Percentiles rank a stretch among this genome's conserved stretches.
phyloP scores from a whole-genome alignment of 2,888 invertebrate genomes.

The Calameuta idolon region DNA sequence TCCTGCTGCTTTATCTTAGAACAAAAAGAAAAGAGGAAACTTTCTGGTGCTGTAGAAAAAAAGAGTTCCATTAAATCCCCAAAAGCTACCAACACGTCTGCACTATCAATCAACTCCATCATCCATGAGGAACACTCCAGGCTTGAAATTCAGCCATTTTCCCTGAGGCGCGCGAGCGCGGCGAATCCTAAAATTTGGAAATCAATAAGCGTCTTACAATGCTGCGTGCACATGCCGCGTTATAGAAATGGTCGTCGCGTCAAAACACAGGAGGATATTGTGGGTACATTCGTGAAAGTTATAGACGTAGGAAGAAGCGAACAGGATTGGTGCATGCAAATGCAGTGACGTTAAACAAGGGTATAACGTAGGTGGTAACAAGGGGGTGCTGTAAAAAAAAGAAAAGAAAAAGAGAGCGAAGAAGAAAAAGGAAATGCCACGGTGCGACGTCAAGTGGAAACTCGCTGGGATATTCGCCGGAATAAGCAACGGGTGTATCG shows the following conservation, averaged over 20 bases:
- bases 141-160: neutral
- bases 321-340: neutral
- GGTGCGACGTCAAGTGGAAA: constrained; percentile 53
- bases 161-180: neutral
- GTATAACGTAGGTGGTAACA: neutral
- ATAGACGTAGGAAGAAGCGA: neutral
- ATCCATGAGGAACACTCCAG: neutral
- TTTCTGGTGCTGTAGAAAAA: neutral
- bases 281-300: neutral
- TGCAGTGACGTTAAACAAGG: neutral
- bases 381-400: constrained; percentile 21
- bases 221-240: constrained; percentile 45
- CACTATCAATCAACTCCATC: neutral
- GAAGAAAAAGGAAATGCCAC: constrained; percentile 45
- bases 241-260: constrained; percentile 58
- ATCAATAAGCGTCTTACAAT: constrained; percentile 60
- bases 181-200: constrained; percentile 58
- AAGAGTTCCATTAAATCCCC: neutral
- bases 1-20: neutral
- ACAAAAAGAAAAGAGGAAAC: neutral
- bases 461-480: constrained; percentile 59
- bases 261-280: constrained; percentile 52
- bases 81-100: neutral
- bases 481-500: constrained; percentile 57
- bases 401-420: constrained; percentile 12